phyloP scores from a whole-genome alignment of 2,888 invertebrate genomes.

The Drosophila eohydei region DNA sequence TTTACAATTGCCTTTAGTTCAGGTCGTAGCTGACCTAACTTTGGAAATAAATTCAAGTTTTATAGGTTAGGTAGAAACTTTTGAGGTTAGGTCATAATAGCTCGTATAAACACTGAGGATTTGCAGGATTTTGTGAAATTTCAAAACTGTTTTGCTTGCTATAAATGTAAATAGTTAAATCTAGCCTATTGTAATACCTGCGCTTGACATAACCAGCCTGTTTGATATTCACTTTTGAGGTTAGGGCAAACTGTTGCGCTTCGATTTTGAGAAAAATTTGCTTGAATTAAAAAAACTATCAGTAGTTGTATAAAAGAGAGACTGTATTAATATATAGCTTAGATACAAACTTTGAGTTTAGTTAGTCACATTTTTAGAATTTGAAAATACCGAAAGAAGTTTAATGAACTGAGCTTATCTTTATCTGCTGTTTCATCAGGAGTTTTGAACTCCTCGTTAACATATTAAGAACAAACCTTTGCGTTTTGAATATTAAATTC shows the following conservation, averaged over 20 bases:
- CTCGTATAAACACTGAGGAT: neutral
- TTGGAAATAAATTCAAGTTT: neutral
- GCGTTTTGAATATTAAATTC: too few relatives aligned
- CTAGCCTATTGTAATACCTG: neutral
- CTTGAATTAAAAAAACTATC: too few relatives aligned
- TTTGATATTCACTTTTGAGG: neutral
- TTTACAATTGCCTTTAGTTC: neutral
- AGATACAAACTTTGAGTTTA: too few relatives aligned
- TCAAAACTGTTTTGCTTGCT: neutral
- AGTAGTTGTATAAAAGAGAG: too few relatives aligned
- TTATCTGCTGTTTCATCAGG: too few relatives aligned
- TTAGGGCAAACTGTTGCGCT: neutral
- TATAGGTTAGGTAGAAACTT: neutral
- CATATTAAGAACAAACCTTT: too few relatives aligned
- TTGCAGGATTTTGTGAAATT: neutral
- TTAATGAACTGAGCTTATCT: too few relatives aligned
- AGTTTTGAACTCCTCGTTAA: too few relatives aligned
- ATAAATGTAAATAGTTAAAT: neutral
- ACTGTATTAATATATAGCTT: too few relatives aligned
- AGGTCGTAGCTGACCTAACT: neutral
- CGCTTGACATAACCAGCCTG: neutral
- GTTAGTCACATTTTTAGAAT: too few relatives aligned
- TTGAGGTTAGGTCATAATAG: neutral
- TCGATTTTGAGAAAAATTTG: neutral
- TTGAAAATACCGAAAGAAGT: too few relatives aligned